phyloP scores from a whole-genome alignment of 2,888 invertebrate genomes.

The Deroplatys truncata region DNA sequence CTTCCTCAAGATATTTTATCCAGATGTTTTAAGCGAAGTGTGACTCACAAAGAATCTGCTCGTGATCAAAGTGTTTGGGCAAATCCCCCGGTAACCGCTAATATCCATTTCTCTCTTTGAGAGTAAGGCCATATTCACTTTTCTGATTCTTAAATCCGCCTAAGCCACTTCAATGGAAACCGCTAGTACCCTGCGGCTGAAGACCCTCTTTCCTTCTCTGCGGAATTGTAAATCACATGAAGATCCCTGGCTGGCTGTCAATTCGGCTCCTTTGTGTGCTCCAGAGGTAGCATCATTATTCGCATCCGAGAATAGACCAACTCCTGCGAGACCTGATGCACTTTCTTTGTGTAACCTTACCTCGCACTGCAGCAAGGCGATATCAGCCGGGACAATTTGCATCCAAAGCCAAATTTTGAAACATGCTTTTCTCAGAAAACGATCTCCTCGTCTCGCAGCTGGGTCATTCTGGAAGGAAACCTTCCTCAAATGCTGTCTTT shows the following conservation, averaged over 20 bases:
- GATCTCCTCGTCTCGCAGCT: too few species aligned
- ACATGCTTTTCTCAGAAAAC: too few species aligned
- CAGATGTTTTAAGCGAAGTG: neutral
- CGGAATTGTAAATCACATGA: neutral
- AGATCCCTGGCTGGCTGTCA: neutral
- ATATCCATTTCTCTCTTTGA: neutral
- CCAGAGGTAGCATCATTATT: neutral
- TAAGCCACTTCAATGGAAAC: neutral
- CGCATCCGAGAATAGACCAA: neutral
- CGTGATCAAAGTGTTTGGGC: neutral
- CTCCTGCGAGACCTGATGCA: neutral
- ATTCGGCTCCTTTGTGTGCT: neutral
- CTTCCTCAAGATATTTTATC: neutral
- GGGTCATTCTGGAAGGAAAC: too few species aligned
- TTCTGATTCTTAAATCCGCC: neutral
- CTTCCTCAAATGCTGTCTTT: too few species aligned
- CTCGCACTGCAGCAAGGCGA: neutral
- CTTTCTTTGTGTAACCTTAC: neutral
- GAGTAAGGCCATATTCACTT: neutral
- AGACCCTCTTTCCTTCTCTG: neutral
- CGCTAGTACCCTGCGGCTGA: neutral
- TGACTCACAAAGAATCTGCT: neutral
- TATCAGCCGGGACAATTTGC: neutral
- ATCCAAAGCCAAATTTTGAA: neutral
- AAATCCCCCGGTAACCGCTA: neutral